Base-by-base conservation (phyloP, 2,888 invertebrate genomes). In the Lordiphosa andalusiaca region DNA sequence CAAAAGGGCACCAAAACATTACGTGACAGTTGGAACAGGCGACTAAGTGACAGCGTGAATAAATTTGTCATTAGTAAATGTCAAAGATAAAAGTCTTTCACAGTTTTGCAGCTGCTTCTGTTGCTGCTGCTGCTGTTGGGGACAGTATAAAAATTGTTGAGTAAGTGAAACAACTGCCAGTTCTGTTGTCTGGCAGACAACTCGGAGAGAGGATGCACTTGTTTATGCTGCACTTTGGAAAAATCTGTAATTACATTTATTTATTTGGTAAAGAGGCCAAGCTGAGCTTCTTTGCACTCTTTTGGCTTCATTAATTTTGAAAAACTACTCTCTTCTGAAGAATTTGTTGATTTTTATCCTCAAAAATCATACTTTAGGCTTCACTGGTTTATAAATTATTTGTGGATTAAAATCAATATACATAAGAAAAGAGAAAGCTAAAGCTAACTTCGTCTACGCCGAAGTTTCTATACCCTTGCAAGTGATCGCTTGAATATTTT, bases 51-150 rank as follows among this genome's bases (percentile, higher is more conserved):
- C 78, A 80, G 84, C 65, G 78, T 84, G 78, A 84, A 80, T 84
- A 84, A 80, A 84, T 80, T 80, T 80, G 84, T 80, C 80, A 84
- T 80, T 80, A 77, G 80, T 80, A 72, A 74, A 77, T 81, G 80
- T 80, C 80, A 84, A 58, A 81, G 84, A 81, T 84, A 84, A 84
- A 84, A 84, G 78, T 68, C 57, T 56, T 52, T 40, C 16, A 56
- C 54, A 50, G 57, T 59, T 38, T 42, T 69, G 76, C 81, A 81
- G 74, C 82, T 77, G 76, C 71, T 46, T n/a, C 38, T 40, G 6
- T 6, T 6, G 5, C 19, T 19, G 9, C 16, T 21, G 2, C 19
- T 10, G 19, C 19, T 5, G 19, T 7, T 37, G 37, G 49, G 50
- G 56, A 46, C 65, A 50, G 56, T 63, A 67, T 59, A 46, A 36